A percentile compares a stretch with the other conserved stretches of the same genome.
Evolutionary conservation across 2,113 vertebrate genomes (phyloP).

Genomic region (Elgaria multicarinata): DNA sequence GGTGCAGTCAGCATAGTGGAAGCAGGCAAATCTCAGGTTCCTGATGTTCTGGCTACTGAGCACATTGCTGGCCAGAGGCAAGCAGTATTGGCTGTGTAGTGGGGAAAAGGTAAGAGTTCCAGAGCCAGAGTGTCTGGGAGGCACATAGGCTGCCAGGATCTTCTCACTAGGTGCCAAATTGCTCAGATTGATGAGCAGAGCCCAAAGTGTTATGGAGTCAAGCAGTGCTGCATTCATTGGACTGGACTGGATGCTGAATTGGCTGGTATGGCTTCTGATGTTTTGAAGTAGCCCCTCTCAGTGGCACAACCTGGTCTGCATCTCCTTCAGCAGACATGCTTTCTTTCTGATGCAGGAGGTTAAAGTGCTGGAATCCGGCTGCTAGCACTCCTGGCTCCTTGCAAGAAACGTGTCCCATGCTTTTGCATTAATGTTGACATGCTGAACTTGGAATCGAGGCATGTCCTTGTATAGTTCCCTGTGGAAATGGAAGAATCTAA

Average conservation of each 20-base stretch:
- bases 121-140: no score
- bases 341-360: background rate
- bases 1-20: background rate
- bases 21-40: background rate
- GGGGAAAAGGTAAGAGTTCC: no score
- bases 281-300: background rate
- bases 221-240: background rate
- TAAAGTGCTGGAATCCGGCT: background rate
- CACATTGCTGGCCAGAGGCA: background rate
- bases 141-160: background rate
- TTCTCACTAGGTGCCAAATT: background rate
- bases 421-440: background rate
- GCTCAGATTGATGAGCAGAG: background rate
- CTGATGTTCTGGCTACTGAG: background rate
- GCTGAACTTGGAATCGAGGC: background rate
- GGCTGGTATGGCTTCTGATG: background rate
- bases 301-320: background rate
- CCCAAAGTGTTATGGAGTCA: background rate
- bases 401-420: background rate
- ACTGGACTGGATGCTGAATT: background rate
- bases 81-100: background rate
- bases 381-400: background rate
- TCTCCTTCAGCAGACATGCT: background rate
- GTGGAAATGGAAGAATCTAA: background rate
- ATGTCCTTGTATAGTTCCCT: background rate